Conservation (phyloP, 30 jellyfish, hydroid and myxozoan genomes). For the Aurelia sp. region DNA sequence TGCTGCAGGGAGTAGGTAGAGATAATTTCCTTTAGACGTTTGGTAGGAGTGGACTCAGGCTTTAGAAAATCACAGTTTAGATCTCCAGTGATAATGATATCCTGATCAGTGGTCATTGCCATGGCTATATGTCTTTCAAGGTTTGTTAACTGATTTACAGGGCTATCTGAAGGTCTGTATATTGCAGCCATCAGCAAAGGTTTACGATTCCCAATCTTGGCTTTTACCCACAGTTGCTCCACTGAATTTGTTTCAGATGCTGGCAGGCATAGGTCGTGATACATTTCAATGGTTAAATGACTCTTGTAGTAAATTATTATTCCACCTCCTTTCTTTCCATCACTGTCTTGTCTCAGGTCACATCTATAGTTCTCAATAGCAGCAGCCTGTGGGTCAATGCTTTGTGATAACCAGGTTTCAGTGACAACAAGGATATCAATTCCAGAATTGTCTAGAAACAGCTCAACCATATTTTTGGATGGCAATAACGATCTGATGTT, state of each 20-base stretch:
- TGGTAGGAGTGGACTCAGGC: not conserved
- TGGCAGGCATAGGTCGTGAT: conserved; percentile 9
- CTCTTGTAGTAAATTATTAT: conserved; percentile 6
- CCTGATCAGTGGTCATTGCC: not conserved
- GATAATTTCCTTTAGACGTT: conserved; percentile 5
- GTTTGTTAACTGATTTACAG: conserved; percentile 7
- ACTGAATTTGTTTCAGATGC: conserved; percentile 15
- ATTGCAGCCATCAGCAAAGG: conserved; percentile 16
- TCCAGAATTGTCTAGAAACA: conserved; percentile 2
- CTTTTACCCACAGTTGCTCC: conserved; percentile 21
- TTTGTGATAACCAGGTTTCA: not conserved
- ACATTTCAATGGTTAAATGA: not conserved
- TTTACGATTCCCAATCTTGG: not conserved
- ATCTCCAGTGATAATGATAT: not conserved
- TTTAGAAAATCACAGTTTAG: conserved; percentile 9
- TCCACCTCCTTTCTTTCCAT: conserved; percentile 3
- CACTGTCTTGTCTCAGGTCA: conserved; percentile 5
- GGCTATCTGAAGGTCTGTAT: conserved; percentile 11
- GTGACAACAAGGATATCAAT: conserved; percentile 13
- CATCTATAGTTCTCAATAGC: not conserved
- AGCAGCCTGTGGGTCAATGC: too few species aligned
- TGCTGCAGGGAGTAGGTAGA: not conserved
- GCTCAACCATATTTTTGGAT: not conserved
- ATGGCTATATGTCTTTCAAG: conserved; percentile 7
- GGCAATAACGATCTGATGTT: conserved; percentile 10